Conservation (phyloP, 1,140 invertebrate species). For the Stegodyphus dumicola region DNA sequence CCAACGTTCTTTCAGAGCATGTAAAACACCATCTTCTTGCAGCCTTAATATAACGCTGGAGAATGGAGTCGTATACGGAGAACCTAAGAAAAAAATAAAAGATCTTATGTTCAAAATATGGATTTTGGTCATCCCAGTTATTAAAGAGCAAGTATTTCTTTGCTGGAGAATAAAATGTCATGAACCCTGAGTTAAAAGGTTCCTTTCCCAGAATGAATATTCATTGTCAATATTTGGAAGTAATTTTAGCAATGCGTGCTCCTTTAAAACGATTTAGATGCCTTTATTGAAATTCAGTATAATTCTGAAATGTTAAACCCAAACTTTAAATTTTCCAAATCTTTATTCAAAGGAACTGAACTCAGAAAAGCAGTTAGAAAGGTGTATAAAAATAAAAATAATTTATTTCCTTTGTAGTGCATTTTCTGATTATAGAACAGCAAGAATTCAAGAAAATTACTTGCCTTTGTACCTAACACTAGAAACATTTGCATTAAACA, state of each 20-base stretch:
- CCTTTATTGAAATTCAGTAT: no score
- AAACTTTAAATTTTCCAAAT: no score
- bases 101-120: not conserved
- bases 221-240: not conserved
- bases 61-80: conserved; percentile 41
- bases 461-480: no score
- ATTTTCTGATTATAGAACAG: no score
- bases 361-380: no score
- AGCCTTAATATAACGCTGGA: conserved; percentile 69
- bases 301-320: no score
- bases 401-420: no score
- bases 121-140: not conserved
- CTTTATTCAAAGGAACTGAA: no score
- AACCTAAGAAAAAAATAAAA: conserved; percentile 25
- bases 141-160: not conserved
- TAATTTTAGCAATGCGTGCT: not conserved
- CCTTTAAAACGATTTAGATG: not conserved
- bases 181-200: not conserved
- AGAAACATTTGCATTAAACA: no score
- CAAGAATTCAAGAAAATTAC: no score
- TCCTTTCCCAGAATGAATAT: not conserved
- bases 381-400: no score
- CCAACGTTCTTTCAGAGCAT: conserved; percentile 68
- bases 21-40: conserved; percentile 69
- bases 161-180: not conserved